A percentile compares a stretch with the other conserved stretches of the same genome.
phyloP scores from a whole-genome alignment of 1,140 invertebrate species.

The Lineus longissimus region DNA sequence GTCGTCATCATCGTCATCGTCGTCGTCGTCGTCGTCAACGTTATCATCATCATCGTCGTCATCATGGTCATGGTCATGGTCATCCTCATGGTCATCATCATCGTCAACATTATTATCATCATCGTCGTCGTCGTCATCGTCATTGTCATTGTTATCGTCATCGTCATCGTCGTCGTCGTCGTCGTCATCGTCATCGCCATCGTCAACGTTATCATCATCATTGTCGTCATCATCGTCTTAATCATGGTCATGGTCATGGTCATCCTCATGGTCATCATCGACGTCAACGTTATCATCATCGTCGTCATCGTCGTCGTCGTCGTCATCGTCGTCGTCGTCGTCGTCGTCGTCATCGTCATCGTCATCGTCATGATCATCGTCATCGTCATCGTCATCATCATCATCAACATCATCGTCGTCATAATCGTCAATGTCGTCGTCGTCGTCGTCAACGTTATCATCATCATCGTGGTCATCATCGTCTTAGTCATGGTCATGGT shows the following conservation, averaged over 20 bases:
- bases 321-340: constrained; percentile 8
- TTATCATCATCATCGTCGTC: background rate
- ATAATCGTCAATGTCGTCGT: no score
- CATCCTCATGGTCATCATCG: no score
- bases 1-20: background rate
- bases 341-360: constrained; percentile 11
- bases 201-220: background rate
- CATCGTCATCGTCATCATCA: no score
- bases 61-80: no score
- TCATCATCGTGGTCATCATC: no score
- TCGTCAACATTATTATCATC: background rate
- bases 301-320: constrained; percentile 11
- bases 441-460: background rate
- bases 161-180: background rate
- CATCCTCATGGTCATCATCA: background rate
- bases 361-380: no score
- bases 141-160: background rate
- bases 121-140: background rate
- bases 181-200: background rate
- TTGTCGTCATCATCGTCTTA: no score
- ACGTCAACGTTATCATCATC: no score
- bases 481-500: no score
- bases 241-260: no score
- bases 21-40: background rate
- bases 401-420: no score